These are phyloP conservation scores for Anarhynchus alexandrinus DNA, from an alignment of 2,113 vertebrate genomes.

Conservation along the genomic window DNA sequence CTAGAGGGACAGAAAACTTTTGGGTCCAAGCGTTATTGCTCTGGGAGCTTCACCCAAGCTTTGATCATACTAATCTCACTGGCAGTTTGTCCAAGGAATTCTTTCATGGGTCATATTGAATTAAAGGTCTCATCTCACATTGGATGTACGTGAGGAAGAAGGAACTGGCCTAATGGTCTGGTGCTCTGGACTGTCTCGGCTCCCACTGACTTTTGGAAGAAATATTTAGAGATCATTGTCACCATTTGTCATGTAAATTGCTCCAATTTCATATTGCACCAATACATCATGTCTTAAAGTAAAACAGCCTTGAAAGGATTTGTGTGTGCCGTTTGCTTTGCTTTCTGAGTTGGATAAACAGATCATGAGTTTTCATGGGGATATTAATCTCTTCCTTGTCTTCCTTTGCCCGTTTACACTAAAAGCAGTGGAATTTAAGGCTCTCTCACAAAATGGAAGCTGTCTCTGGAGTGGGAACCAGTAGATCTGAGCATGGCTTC, in stretches of 20 bases:
- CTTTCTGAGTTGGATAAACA: background rate
- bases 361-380: background rate
- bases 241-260: background rate
- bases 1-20: background rate
- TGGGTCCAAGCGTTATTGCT: background rate
- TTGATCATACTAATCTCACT: background rate
- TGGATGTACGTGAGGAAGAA: rapidly evolving
- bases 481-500: background rate
- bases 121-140: background rate
- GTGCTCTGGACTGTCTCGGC: background rate
- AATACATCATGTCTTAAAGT: background rate
- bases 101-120: background rate
- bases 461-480: background rate
- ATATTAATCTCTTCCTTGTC: background rate
- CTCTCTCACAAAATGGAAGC: background rate
- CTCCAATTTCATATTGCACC: background rate
- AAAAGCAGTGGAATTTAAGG: background rate
- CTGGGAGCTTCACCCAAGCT: background rate
- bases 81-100: background rate
- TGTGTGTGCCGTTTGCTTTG: background rate
- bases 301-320: background rate
- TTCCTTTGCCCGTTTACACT: background rate
- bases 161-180: background rate
- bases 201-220: background rate
- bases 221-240: background rate